Base-by-base conservation (phyloP, 2,888 invertebrate species). In the Drymonia ruficornis region DNA sequence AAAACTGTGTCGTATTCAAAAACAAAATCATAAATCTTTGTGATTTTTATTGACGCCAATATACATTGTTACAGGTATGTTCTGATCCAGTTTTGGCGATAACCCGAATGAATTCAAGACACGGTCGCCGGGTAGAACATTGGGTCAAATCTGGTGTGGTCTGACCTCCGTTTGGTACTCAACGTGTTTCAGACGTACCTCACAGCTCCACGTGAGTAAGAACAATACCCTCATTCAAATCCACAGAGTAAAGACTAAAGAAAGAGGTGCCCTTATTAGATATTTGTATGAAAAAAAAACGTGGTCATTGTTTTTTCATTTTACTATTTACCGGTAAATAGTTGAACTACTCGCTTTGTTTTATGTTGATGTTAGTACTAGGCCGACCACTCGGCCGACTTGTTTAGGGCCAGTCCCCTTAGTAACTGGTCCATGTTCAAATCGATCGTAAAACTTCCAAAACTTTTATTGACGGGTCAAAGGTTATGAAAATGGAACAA, bases 191-290 rank as follows among this genome's bases (percentile, higher is more conserved):
- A 56, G 59, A 56, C 45, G 56, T 65, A 80, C 80, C 79, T 82
- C 80, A 82, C 67, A 63, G 44, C 48, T 49, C 56, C 58, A 63
- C 59, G 75, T 76, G 54, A 74, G 77, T 76, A 62, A 60, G 68
- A 78, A 84, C 82, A 80, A 81, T 78, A 74, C 70, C 63, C 70
- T 70, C 63, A 63, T 76, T 70, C 62, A 72, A n/a, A n/a, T n/a
- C n/a, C n/a, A n/a, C n/a, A n/a, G n/a, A n/a, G n/a, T n/a, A n/a
- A n/a, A n/a, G n/a, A n/a, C n/a, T n/a, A n/a, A n/a, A n/a, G n/a
- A n/a, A n/a, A n/a, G n/a, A n/a, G n/a, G n/a, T n/a, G n/a, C n/a
- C n/a, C n/a, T n/a, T n/a, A n/a, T n/a, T n/a, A n/a, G n/a, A n/a
- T n/a, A n/a, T n/a, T n/a, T n/a, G n/a, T n/a, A n/a, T n/a, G n/a